Conservation (phyloP, 2,113 vertebrate species). For the Tachuris rubrigastra region DNA sequence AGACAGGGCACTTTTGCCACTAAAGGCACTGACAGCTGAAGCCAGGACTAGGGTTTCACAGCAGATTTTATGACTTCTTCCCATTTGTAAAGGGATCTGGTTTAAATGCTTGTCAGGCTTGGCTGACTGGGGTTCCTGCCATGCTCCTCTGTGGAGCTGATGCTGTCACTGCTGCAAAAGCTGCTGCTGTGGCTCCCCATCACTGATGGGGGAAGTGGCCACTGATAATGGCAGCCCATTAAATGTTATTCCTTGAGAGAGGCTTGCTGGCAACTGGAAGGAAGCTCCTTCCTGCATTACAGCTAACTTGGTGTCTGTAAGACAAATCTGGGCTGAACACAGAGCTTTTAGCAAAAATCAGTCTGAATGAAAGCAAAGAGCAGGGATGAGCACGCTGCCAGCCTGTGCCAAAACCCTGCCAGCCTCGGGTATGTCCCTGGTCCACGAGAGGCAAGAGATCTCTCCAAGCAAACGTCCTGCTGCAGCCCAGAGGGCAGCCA, state of each 20-base stretch:
- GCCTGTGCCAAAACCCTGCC: not conserved
- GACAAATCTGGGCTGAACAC: not conserved
- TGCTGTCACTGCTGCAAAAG: not conserved
- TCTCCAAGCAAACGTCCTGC: not conserved
- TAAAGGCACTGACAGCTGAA: constrained; percentile 39
- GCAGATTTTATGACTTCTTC: constrained; percentile 48
- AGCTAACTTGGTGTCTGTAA: not conserved
- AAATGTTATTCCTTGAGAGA: not conserved
- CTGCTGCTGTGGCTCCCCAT: not conserved
- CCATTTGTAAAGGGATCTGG: constrained; percentile 19
- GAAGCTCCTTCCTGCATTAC: not conserved
- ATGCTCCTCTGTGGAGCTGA: not conserved
- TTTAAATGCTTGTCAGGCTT: not conserved
- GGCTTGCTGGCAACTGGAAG: not conserved
- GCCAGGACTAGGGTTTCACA: constrained; percentile 28
- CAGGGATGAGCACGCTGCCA: not conserved
- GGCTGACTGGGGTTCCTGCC: not conserved
- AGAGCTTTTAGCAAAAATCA: not conserved
- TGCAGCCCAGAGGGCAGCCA: not conserved
- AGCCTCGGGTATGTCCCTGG: not conserved
- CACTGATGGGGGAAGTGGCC: not conserved
- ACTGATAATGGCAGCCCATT: not conserved
- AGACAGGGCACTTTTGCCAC: not conserved
- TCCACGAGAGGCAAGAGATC: not conserved
- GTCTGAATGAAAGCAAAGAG: not conserved